Base-by-base conservation (phyloP, 2,888 invertebrate species). In the Fabriciana adippe region DNA sequence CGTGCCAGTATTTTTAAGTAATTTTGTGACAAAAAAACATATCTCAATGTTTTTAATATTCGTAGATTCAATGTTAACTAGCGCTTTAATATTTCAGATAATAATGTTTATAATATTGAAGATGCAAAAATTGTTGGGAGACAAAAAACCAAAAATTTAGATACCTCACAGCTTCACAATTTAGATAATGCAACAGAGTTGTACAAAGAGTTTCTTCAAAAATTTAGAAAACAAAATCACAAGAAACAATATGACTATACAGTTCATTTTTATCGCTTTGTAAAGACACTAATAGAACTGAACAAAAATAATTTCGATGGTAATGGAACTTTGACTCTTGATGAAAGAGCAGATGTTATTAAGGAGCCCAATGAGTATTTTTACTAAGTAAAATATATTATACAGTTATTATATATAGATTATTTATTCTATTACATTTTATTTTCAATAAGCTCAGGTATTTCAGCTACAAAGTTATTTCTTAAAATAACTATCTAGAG, bases 231-330 rank as follows among this genome's bases (percentile, higher is more conserved):
- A 59, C 72, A 70, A 8, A 79, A 78, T 16, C 61, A 70, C 3
- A 78, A 76, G 0, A 81, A 75, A 21, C 73, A 77, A 54, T 48
- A 51, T 3, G 73, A 81, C 0, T 72, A 73, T 0, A 67, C 66
- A 3, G 64, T 78, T 5, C 79, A 78, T 54, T 87, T 79, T 72
- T 83, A 82, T 53, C 82, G 83, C 70, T 89, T 89, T 71, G 70
- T 87, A 1, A 88, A 87, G 77, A 82, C 83, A 0, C 69, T 88
- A 1, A 79, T 79, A 0, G 83, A 87, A 50, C 71, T 79, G 2
- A 89, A 89, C 69, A 78, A 74, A 69, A 74, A 79, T 15, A 78
- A 76, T 62, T 78, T 81, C 59, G 65, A 71, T 1, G 84, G 82
- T 0, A 61, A 75, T 21, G 55, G 61, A 55, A 50, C 70, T 18